Evolutionary conservation across 2,888 invertebrate species (phyloP).

Genomic region (Mesodorylaimus sp.): DNA sequence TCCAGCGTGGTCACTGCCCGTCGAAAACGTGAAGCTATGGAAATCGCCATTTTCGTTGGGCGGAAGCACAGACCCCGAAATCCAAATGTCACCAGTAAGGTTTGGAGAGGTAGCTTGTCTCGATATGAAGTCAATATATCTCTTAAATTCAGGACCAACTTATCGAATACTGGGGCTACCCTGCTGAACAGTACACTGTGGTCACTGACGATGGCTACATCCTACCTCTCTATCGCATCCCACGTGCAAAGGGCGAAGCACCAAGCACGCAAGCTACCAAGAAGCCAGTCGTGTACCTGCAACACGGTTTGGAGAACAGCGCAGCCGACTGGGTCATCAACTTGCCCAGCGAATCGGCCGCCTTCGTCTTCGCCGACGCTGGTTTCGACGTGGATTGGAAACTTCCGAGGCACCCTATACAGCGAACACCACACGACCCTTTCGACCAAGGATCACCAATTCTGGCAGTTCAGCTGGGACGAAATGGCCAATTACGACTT

Average conservation of each 20-base stretch:
- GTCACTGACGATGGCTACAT: slow-evolving; percentile 62
- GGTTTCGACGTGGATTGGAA: slow-evolving; percentile 50
- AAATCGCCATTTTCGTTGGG: too few species aligned
- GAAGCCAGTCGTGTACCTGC: slow-evolving; percentile 38
- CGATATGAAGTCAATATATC: too few species aligned
- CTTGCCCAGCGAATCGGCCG: slow-evolving; percentile 36
- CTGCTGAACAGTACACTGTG: slow-evolving; percentile 19
- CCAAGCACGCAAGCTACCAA: neutral
- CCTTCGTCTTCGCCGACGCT: slow-evolving; percentile 30
- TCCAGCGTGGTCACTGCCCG: too few species aligned
- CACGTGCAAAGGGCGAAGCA: slow-evolving; percentile 32
- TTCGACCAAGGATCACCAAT: slow-evolving; percentile 40
- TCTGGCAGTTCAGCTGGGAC: slow-evolving; percentile 61
- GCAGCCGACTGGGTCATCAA: slow-evolving; percentile 56
- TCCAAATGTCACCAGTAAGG: too few species aligned
- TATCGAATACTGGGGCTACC: slow-evolving; percentile 32
- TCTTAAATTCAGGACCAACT: slow-evolving; percentile 17
- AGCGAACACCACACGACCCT: slow-evolving; percentile 45
- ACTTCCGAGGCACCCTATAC: slow-evolving; percentile 58
- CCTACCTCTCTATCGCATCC: slow-evolving; percentile 60
- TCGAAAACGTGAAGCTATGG: too few species aligned
- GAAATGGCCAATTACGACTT: slow-evolving; percentile 68
- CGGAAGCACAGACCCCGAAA: too few species aligned
- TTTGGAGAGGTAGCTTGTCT: too few species aligned
- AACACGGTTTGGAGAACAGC: slow-evolving; percentile 41